Evolutionary conservation across 2,888 invertebrate genomes (phyloP), one percentile per base, ranked within the genome.

Genomic region (Pasiphila rectangulata): DNA sequence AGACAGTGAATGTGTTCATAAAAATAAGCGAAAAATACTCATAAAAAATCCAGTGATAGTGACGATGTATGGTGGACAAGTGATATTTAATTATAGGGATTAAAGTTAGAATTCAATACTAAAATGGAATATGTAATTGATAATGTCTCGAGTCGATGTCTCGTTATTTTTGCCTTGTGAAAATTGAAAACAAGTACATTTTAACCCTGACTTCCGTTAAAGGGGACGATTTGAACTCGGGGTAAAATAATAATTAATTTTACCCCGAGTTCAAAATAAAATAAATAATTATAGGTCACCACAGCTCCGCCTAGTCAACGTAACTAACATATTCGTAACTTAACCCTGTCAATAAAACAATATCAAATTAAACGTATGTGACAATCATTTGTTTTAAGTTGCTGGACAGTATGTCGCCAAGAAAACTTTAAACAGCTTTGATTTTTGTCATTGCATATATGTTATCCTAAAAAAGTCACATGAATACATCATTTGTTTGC

Each of bases 241-340:
- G n/a, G n/a, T n/a, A n/a, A n/a, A n/a, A n/a, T n/a, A n/a, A n/a
- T n/a, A n/a, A n/a, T n/a, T n/a, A n/a, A n/a, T n/a, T n/a, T n/a
- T n/a, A n/a, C n/a, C n/a, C n/a, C n/a, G n/a, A n/a, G n/a, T 10
- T 10, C 24, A 35, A 41, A 27, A 7, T 19, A 42, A 27, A 19
- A 10, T 35, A 17, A 16, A 13, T 27, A 56, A 52, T 54, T 65
- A 66, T 24, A 48, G 32, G 66, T 63, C 63, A 67, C 72, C 73
- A 76, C 72, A 54, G 72, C 75, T 79, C 83, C 83, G 85, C 84
- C 86, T 86, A 86, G 85, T 85, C 84, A 81, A 79, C 74, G 75
- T 10, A 12, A 7, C 13, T n/a, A n/a, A n/a, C n/a, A n/a, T n/a
- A n/a, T n/a, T n/a, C n/a, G n/a, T n/a, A n/a, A n/a, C n/a, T n/a